Base-by-base conservation (phyloP, 1,140 invertebrate genomes). In the Laodelphax striatellus region DNA sequence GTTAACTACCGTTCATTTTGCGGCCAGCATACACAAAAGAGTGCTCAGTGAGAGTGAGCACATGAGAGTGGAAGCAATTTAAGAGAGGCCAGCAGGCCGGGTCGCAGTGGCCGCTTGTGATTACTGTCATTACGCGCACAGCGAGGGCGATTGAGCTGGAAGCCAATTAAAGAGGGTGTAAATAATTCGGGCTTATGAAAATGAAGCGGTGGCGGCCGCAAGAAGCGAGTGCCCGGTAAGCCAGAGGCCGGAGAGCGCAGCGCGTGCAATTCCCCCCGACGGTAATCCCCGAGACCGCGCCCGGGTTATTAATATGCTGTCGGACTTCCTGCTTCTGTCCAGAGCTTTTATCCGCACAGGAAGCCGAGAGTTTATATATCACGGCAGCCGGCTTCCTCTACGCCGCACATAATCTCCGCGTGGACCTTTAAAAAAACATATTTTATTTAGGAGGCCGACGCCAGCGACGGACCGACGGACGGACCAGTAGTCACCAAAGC, bases 261-360 rank as follows among this genome's bases (percentile, higher is more conserved):
- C 46, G 21, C 46, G 21, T 11, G 16, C 16, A 19, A 50, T 50
- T 50, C 46, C 46, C 46, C 46, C 21, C 16, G 21, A 22, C 46
- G 46, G 46, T 50, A 50, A 50, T 50, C 46, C 46, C 21, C 10
- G 46, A 17, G 46, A 50, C 46, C 16, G 16, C 21, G 46, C 46
- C 21, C 46, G 46, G 46, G 46, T 50, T 50, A 50, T 50, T 50
- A 50, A 50, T 50, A 50, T 50, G 46, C 46, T 50, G 46, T 50
- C 21, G 46, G 46, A 50, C 46, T 50, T 50, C 46, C 46, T 50
- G 46, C 16, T 22, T 50, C 16, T 50, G 46, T 50, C 46, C 46
- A 50, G 46, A 50, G 46, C 16, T 50, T 50, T 50, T 50, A 50
- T 50, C 46, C 46, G 46, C 46, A 50, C 46, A 50, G 46, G 46